Evolutionary conservation across 2,113 vertebrate species (phyloP).

Genomic region (Percopsis transmontana): DNA sequence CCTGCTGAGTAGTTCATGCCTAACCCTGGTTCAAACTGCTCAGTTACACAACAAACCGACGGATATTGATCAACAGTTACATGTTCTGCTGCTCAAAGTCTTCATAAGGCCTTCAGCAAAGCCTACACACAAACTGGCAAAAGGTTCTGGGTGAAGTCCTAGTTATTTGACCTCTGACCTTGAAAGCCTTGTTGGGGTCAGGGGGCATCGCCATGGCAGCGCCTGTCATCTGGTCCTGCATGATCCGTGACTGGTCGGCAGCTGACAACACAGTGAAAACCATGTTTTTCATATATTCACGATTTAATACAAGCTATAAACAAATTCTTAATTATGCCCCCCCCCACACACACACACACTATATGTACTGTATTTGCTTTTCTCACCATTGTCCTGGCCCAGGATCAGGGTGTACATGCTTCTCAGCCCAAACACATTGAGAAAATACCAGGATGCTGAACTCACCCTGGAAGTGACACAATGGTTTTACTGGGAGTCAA

Average conservation of each 20-base stretch:
- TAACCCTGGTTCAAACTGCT: no score
- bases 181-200: slow-evolving; percentile 84
- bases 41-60: no score
- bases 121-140: background rate
- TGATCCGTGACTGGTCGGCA: slow-evolving; percentile 77
- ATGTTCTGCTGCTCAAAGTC: no score
- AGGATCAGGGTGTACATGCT: slow-evolving; percentile 83
- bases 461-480: slow-evolving; percentile 77
- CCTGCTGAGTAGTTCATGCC: no score
- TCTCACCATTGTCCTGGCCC: slow-evolving; percentile 83
- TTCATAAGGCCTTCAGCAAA: no score
- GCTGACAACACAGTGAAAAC: slow-evolving; percentile 52
- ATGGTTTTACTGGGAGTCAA: background rate
- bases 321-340: no score
- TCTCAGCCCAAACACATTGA: slow-evolving; percentile 81
- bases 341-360: background rate
- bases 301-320: background rate
- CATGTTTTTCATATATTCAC: background rate
- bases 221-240: slow-evolving; percentile 84
- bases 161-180: slow-evolving; percentile 63
- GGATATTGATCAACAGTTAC: no score
- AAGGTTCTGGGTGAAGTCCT: background rate
- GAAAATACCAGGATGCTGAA: slow-evolving; percentile 84
- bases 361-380: background rate
- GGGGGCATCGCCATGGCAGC: slow-evolving; percentile 78